Conservation (phyloP, 2,113 vertebrate species). For the Mesitornis unicolor region DNA sequence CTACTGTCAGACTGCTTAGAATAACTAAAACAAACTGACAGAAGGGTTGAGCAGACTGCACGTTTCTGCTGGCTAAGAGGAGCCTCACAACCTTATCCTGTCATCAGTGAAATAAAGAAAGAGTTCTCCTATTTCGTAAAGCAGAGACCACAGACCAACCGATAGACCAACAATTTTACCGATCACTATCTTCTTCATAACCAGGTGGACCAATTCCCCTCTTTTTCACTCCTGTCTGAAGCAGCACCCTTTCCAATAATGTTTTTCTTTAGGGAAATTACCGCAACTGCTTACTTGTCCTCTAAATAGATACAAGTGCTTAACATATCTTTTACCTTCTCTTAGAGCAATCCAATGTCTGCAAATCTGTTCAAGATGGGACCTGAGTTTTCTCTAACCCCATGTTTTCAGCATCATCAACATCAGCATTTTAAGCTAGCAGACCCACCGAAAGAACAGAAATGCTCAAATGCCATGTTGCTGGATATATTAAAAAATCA, state of each 20-base stretch:
- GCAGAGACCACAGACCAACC: neutral
- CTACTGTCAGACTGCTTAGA: neutral
- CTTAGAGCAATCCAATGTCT: neutral
- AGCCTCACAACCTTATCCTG: slow-evolving; percentile 1
- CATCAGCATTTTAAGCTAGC: neutral
- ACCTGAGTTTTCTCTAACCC: neutral
- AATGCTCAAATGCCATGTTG: neutral
- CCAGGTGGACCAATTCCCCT: neutral
- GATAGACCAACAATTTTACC: neutral
- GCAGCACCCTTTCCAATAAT: neutral
- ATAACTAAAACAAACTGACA: slow-evolving; percentile 34
- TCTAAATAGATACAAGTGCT: neutral
- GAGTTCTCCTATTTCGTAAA: neutral
- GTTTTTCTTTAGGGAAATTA: neutral
- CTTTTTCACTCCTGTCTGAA: neutral
- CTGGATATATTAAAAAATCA: neutral
- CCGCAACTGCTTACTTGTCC: neutral
- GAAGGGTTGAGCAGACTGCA: neutral
- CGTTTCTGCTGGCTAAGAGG: slow-evolving; percentile 17
- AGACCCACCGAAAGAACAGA: slow-evolving; percentile 1
- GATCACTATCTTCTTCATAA: neutral
- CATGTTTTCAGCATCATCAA: neutral
- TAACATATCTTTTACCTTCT: neutral
- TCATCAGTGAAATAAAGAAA: slow-evolving; percentile 4
- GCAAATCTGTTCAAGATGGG: neutral